Evolutionary conservation across 2,113 vertebrate genomes (phyloP), one percentile per base, ranked within the genome.

Genomic region (Clarias batrachus): DNA sequence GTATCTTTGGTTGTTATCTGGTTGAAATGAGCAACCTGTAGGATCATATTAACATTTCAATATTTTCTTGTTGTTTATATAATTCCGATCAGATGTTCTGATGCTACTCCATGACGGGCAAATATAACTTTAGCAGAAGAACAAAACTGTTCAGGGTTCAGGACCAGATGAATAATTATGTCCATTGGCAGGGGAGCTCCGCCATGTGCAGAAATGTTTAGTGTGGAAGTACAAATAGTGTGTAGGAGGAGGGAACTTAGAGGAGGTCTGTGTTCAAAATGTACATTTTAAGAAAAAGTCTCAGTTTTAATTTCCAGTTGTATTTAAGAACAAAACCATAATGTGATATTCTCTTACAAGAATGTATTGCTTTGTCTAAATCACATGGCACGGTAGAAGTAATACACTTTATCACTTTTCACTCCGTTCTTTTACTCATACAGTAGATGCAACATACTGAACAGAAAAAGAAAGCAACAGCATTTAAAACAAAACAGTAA

Each of bases 91-190:
- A 66, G 23, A 86, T 74, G 85, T 89, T 57, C 27, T 71, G 48
- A 30, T 82, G 87, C 86, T 59, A 87, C 14, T 62, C 66, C 60
- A 37, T 48, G 19, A 62, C 70, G 27, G 54, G 83, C 11, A 70
- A 86, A 41, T 78, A 94, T 91, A 87, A 90, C 88, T 94, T 93
- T 80, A 91, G 41, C 93, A 95, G 93, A 92, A 87, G 90, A 91
- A 87, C 85, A 85, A 86, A 89, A 48, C 48, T 48, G 5, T 30
- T 83, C 88, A 68, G 87, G 84, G 86, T 91, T 89, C 87, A 74
- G 86, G 71, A 88, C 90, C 70, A 57, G 89, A 89, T 60, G 88
- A 91, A 90, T 90, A 85, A 88, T 92, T 85, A 81, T 16, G 52
- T 63, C 83, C 12, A 74, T 91, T 92, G 91, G 91, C 89, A 89